Evolutionary conservation across 2,797 vertebrate genomes (phyloP), one percentile per base, ranked within the genome.

Genomic region (Antennarius maculatus): DNA sequence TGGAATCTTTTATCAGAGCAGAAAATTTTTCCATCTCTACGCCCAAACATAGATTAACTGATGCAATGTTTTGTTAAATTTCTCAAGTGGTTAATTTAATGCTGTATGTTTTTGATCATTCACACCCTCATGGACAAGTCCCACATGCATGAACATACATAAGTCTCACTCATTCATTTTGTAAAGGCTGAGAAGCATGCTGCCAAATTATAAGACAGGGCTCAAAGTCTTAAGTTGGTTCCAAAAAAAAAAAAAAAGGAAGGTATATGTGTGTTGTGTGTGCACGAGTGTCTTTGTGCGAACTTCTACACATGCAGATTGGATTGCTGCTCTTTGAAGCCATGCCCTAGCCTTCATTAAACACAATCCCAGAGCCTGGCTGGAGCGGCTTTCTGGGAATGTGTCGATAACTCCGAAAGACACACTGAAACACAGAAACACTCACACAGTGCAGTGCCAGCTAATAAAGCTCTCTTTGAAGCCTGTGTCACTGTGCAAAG

Each of bases 281-380:
- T 16, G 61, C 27, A 50, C 59, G 65, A 39, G 45, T 54, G 62
- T 61, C 43, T 58, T 61, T 66, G 66, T 63, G 68, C 66, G 59
- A 67, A 56, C 69, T 76, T 71, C 74, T 80, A 80, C 79, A 77
- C 72, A 80, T 75, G 77, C 73, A 84, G 82, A 83, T 76, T 86
- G 82, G 68, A 84, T 82, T 82, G 76, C 85, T 83, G 81, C 79
- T 91, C 93, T 96, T 96, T 95, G 94, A 95, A 95, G 93, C 90
- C 69, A 74, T 88, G 87, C 88, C 90, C 90, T 92, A 88, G 91
- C 89, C 92, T 95, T 95, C 92, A 95, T 95, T 95, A 93, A 94
- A 94, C 88, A 94, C 93, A 94, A 92, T 93, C 93, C 89, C 82
- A 74, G 77, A 87, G 89, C 90, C 92, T 93, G 88, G 85, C 92